These are phyloP conservation scores for Dreissena rostriformis DNA, from an alignment of 1,140 invertebrate species.

Conservation along the genomic window DNA sequence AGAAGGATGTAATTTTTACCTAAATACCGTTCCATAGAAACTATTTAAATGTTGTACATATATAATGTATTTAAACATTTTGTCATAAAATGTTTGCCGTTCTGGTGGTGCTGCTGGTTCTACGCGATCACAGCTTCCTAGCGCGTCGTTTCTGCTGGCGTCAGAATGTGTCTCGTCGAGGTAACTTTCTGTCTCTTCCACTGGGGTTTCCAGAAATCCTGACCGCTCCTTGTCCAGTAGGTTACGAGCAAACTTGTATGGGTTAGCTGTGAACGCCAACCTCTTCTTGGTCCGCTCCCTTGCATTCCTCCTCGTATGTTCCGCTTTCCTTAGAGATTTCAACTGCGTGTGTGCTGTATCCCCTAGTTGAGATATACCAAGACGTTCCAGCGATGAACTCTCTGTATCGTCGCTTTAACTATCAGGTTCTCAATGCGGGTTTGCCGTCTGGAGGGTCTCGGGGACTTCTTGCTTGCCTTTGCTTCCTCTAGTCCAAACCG, in stretches of 20 bases:
- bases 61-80: no score
- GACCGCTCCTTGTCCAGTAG: neutral
- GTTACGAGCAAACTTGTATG: neutral
- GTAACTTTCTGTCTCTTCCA: slow-evolving; percentile 15
- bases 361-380: slow-evolving; percentile 13
- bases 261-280: slow-evolving; percentile 20
- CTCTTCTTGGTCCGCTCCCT: slow-evolving; percentile 17
- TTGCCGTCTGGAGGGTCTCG: neutral
- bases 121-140: no score
- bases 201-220: neutral
- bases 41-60: no score
- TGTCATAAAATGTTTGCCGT: no score
- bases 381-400: slow-evolving; percentile 9
- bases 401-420: slow-evolving; percentile 25
- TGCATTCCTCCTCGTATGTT: slow-evolving; percentile 5
- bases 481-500: slow-evolving; percentile 7
- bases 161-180: neutral
- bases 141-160: neutral
- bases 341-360: neutral
- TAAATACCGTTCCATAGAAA: no score
- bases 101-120: no score
- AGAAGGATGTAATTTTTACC: no score
- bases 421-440: slow-evolving; percentile 24
- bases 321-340: slow-evolving; percentile 16
- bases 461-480: slow-evolving; percentile 1